Percentiles rank a stretch among this genome's conserved stretches.
phyloP scores from a whole-genome alignment of 1,140 invertebrate species.

The Ips typographus region DNA sequence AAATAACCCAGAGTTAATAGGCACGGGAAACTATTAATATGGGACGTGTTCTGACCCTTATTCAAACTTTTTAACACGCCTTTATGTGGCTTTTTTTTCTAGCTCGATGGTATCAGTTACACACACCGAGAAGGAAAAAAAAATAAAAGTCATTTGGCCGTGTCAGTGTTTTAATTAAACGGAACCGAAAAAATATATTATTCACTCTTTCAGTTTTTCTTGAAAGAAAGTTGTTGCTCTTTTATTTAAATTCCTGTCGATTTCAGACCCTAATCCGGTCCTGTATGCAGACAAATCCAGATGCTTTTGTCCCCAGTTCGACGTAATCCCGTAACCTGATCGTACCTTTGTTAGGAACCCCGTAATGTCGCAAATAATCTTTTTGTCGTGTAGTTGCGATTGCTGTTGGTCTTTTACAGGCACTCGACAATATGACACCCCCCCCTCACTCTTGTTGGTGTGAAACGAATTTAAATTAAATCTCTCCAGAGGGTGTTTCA shows the following conservation, averaged over 20 bases:
- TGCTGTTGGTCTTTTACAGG: conserved; percentile 25
- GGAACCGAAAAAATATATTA: not conserved
- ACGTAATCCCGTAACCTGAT: conserved; percentile 27
- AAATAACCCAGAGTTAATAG: not conserved
- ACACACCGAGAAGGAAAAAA: not conserved
- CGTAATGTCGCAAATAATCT: conserved; percentile 33
- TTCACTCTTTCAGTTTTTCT: not conserved
- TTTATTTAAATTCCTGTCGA: not conserved
- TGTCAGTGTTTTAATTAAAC: conserved; percentile 1
- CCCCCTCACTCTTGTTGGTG: not conserved
- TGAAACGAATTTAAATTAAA: not conserved
- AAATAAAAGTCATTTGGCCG: conserved; percentile 8
- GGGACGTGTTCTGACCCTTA: conserved; percentile 5
- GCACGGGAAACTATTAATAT: no score
- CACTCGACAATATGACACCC: conserved; percentile 3
- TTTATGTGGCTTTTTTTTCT: not conserved
- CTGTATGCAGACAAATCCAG: conserved; percentile 13
- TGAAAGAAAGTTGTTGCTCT: not conserved
- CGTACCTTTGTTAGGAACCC: conserved; percentile 20
- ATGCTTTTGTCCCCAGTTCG: conserved; percentile 15
- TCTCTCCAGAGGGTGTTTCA: not conserved
- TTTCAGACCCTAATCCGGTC: not conserved
- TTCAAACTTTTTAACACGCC: not conserved
- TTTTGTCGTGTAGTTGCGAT: conserved; percentile 21
- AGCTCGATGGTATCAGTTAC: not conserved